Evolutionary conservation across 2,888 invertebrate species (phyloP), one percentile per base, ranked within the genome.

Genomic region (Rhamphomyia laevipes): DNA sequence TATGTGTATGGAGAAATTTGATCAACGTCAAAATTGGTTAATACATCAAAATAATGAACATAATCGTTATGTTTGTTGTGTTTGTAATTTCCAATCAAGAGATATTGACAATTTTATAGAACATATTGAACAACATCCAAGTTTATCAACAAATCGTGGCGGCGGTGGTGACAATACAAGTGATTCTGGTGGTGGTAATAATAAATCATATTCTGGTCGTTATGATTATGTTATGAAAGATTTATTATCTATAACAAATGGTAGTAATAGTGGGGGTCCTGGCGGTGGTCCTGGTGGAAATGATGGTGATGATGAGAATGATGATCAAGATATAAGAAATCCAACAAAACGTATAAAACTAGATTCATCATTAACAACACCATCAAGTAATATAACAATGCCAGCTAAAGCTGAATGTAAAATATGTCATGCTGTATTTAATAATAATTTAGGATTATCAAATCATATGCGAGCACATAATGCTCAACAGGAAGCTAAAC

Each of bases 171-270:
- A 35, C 2, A 35, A 35, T 35, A 27, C 23, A 27, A 61, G 30
- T 35, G 45, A 15, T 33, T 21, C 52, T 16, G 41, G 51, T 35
- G 50, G 49, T 13, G 48, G 42, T n/a, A 2, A 52, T 50, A 27
- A 27, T 27, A 27, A 27, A 27, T 27, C 23, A 10, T 68, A 67
- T 49, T 60, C 64, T 3, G 65, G 64, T 17, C 65, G 68, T 11
- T 68, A 65, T 50, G 68, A 68, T 55, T 68, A 68, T 56, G 67
- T 68, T 43, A 67, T 67, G 67, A 68, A 68, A 60, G 68, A 68
- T 56, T 53, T 68, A 50, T 62, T 67, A 62, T 67, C 67, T 41
- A 68, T 68, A 57, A 67, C 65, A 52, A 68, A 68, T 60, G 68
- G 68, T 61, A 65, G 66, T 21, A 31, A 16, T 2, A 15, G 10